These are phyloP conservation scores for Cephus nigrinus DNA, from an alignment of 2,888 invertebrate genomes.

Conservation along the genomic window DNA sequence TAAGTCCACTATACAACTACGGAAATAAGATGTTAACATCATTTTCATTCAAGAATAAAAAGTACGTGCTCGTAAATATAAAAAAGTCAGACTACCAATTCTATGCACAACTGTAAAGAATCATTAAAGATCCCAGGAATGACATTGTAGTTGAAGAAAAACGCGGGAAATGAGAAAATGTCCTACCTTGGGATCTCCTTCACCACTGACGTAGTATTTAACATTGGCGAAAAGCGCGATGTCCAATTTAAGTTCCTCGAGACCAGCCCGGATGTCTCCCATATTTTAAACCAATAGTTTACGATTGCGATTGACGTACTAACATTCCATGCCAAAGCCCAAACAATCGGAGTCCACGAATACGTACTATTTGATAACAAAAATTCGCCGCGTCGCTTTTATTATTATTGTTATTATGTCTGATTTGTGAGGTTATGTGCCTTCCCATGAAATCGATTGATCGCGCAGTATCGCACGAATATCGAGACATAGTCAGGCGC, in stretches of 20 bases:
- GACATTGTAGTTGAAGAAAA: conserved; percentile 38
- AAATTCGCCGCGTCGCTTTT: conserved; percentile 56
- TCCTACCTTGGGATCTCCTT: conserved; percentile 65
- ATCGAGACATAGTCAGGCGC: not conserved
- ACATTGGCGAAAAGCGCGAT: conserved; percentile 84
- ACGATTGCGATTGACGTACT: not conserved
- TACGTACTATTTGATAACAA: conserved; percentile 36
- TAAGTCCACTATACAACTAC: not conserved
- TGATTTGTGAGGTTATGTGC: conserved; percentile 47
- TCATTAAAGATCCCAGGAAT: not conserved
- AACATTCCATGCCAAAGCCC: not conserved
- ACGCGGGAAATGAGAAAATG: conserved; percentile 30
- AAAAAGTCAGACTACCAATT: not conserved
- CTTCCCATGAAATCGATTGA: conserved; percentile 6
- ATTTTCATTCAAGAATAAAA: not conserved
- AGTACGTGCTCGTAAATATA: not conserved
- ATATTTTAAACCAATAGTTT: conserved; percentile 47
- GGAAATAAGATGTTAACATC: not conserved
- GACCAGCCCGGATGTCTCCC: conserved; percentile 66
- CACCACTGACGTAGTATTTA: conserved; percentile 85
- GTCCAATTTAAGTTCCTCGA: conserved; percentile 65
- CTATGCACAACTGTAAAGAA: not conserved
- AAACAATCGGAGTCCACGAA: not conserved
- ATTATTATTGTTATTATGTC: conserved; percentile 46
- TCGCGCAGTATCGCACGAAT: conserved; percentile 1